Conservation (phyloP, 2,797 vertebrate genomes). For the Sternarchorhynchus goeldii region DNA sequence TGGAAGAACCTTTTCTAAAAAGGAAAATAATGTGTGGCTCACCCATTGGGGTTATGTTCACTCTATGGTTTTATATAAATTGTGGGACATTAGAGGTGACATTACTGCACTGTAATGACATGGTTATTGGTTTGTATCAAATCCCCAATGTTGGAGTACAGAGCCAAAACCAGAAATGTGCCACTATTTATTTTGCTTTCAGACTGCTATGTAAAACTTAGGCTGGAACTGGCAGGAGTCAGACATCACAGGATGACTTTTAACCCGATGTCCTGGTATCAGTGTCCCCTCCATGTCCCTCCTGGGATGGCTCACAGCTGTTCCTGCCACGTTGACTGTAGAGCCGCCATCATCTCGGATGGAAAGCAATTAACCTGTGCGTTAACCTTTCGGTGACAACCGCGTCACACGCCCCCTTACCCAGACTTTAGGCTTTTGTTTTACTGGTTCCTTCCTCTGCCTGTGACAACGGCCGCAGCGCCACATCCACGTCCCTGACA, state of each 20-base stretch:
- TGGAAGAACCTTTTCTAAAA: too few species aligned
- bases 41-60: too few species aligned
- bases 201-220: neutral
- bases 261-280: neutral
- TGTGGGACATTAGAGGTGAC: too few species aligned
- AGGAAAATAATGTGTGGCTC: too few species aligned
- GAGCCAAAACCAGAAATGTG: too few species aligned
- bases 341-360: constrained; percentile 37
- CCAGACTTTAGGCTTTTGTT: constrained; percentile 34
- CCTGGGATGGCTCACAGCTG: constrained; percentile 39
- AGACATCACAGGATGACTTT: constrained; percentile 31
- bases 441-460: constrained; percentile 53
- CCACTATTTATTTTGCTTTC: too few species aligned
- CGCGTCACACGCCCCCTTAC: constrained; percentile 16
- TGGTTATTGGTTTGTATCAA: too few species aligned
- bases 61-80: too few species aligned
- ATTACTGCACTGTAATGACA: too few species aligned
- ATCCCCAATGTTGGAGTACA: too few species aligned
- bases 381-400: constrained; percentile 40
- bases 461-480: constrained; percentile 35
- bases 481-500: constrained; percentile 50
- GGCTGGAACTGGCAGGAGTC: neutral
- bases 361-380: constrained; percentile 48
- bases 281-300: constrained; percentile 21
- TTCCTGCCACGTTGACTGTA: constrained; percentile 22